Evolutionary conservation across 2,888 invertebrate species (phyloP).

Genomic region (Pedicia rivosa): DNA sequence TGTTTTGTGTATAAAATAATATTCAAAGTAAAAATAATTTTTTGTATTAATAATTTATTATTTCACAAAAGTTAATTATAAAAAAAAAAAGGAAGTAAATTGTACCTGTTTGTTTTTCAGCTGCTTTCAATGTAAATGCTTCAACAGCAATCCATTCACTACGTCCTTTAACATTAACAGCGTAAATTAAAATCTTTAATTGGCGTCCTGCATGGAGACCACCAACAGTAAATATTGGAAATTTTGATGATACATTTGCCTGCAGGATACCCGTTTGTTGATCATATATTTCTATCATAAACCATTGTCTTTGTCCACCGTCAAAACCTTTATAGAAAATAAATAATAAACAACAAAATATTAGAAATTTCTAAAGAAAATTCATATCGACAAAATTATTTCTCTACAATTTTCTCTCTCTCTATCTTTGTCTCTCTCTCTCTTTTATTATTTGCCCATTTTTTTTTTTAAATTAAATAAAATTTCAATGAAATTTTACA

Average conservation of each 20-base stretch:
- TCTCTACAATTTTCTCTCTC: not conserved
- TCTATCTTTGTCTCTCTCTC: not conserved
- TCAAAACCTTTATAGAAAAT: conserved; percentile 39
- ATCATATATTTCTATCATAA: conserved; percentile 56
- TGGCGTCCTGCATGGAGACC: conserved; percentile 64
- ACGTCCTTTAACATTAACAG: conserved; percentile 67
- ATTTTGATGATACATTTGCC: conserved; percentile 50
- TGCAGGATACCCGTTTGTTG: conserved; percentile 41
- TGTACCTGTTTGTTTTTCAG: conserved; percentile 62
- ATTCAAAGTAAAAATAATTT: too few species aligned
- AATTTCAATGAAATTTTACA: not conserved
- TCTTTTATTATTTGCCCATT: too few species aligned
- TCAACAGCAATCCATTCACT: conserved; percentile 56
- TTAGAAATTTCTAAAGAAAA: too few species aligned
- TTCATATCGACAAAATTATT: conserved; percentile 1
- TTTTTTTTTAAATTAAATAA: too few species aligned
- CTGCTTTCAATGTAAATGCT: conserved; percentile 56
- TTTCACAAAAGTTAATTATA: too few species aligned
- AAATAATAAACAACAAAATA: conserved; percentile 7
- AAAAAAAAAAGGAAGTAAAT: too few species aligned
- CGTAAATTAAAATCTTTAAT: conserved; percentile 63
- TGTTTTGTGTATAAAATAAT: too few species aligned
- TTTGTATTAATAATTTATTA: too few species aligned
- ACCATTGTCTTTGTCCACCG: conserved; percentile 58
- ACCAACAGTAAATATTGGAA: conserved; percentile 58